phyloP scores from a whole-genome alignment of 2,113 vertebrate genomes.

The Rhodinocichla rosea region DNA sequence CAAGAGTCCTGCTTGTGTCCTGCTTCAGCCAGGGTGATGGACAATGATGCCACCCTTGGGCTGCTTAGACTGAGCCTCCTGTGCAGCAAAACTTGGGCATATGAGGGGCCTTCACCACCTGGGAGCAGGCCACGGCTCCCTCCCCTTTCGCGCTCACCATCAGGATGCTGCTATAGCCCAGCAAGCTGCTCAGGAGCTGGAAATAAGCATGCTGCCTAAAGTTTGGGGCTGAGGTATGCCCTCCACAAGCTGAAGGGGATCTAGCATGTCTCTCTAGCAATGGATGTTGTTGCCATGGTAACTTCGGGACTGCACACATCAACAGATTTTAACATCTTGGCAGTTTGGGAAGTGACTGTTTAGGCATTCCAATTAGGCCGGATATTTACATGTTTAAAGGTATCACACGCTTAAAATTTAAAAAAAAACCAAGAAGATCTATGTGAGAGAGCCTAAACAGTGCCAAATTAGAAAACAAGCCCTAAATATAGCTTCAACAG shows the following conservation, averaged over 20 bases:
- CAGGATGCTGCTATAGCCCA: not conserved
- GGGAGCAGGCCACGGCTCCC: not conserved
- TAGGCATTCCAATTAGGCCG: slow-evolving; percentile 74
- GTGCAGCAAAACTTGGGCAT: not conserved
- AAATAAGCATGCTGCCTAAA: slow-evolving; percentile 34
- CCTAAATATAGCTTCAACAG: slow-evolving; percentile 43
- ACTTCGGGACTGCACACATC: slow-evolving; percentile 69
- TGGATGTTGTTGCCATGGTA: slow-evolving; percentile 70
- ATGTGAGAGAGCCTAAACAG: not conserved
- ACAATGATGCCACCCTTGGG: not conserved
- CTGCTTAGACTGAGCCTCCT: not conserved
- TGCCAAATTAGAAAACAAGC: slow-evolving; percentile 33
- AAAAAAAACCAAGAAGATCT: not conserved
- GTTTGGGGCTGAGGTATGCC: slow-evolving; percentile 43
- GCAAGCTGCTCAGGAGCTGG: not conserved
- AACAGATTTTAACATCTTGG: slow-evolving; percentile 76
- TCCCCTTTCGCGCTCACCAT: not conserved
- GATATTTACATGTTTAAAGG: slow-evolving; percentile 67
- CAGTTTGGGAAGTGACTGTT: slow-evolving; percentile 77
- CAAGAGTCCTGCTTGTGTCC: not conserved
- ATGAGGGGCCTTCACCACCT: not conserved
- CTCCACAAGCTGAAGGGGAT: slow-evolving; percentile 52
- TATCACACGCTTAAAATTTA: slow-evolving; percentile 32
- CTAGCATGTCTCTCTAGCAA: slow-evolving; percentile 46
- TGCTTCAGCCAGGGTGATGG: not conserved